A percentile compares a stretch with the other conserved stretches of the same genome.
These are phyloP conservation scores for Microcebus griseorufus DNA, from an alignment of 2,113 vertebrate species.

Conservation along the genomic window DNA sequence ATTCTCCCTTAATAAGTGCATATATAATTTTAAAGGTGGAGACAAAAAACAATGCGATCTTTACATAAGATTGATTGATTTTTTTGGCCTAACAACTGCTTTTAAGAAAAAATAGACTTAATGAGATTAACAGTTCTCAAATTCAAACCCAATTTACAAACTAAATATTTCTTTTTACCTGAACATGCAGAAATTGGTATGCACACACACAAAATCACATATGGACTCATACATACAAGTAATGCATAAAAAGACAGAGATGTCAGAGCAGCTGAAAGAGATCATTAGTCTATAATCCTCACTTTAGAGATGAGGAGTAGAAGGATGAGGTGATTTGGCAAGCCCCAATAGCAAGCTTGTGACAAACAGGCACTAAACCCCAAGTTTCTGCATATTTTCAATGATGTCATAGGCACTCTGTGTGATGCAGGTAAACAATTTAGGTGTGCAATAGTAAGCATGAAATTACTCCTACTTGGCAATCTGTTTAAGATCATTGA, in stretches of 20 bases:
- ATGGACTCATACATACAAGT: neutral
- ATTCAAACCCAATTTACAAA: neutral
- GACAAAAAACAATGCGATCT: neutral
- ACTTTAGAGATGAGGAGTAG: neutral
- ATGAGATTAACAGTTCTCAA: neutral
- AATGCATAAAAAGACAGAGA: neutral
- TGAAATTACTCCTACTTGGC: neutral
- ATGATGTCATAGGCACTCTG: neutral
- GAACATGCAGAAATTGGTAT: neutral
- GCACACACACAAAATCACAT: neutral
- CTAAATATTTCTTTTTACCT: neutral
- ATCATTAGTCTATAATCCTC: neutral
- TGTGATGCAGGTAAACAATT: constrained; percentile 21
- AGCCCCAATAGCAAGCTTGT: neutral
- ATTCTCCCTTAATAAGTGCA: neutral
- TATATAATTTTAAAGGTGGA: neutral
- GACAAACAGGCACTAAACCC: neutral
- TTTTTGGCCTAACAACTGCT: neutral
- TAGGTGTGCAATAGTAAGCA: neutral
- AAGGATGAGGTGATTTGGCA: neutral
- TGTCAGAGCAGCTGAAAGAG: neutral
- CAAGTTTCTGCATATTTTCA: neutral
- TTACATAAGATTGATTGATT: neutral
- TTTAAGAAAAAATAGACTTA: neutral
- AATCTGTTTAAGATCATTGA: neutral